phyloP scores from a whole-genome alignment of 2,888 invertebrate genomes.

The Drosophila longiperda region DNA sequence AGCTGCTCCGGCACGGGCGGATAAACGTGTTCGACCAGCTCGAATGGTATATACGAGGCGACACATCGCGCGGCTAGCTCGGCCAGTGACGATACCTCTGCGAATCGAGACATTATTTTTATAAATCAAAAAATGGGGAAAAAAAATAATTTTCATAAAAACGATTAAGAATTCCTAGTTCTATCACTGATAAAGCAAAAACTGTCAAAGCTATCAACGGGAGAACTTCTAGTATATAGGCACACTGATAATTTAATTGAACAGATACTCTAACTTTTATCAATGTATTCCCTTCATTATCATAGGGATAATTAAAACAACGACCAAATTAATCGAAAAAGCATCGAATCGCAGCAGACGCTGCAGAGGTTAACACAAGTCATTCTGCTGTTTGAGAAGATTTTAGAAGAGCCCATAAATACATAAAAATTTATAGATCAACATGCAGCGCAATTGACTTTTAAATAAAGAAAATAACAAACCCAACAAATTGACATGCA shows the following conservation, averaged over 20 bases:
- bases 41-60: constrained; percentile 98
- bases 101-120: constrained; percentile 9
- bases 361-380: constrained; percentile 45
- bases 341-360: constrained; percentile 10
- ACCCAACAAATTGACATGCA: constrained; percentile 60
- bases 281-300: background rate
- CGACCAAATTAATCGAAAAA: constrained; percentile 43
- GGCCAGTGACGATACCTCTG: constrained; percentile 89
- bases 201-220: background rate
- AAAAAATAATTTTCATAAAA: background rate
- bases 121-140: background rate
- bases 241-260: background rate
- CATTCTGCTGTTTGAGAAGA: constrained; percentile 10
- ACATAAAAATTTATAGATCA: background rate
- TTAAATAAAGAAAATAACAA: constrained; percentile 61
- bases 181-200: background rate
- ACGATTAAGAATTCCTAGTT: background rate
- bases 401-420: constrained; percentile 35
- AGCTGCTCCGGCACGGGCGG: constrained; percentile 99
- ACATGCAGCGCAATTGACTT: constrained; percentile 47
- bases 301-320: constrained; percentile 22
- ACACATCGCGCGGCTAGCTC: constrained; percentile 97
- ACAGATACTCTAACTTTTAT: background rate
- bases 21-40: constrained; percentile 97
- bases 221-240: background rate